Evolutionary conservation across 2,113 vertebrate genomes (phyloP), one percentile per base, ranked within the genome.

Genomic region (Electrona antarctica): DNA sequence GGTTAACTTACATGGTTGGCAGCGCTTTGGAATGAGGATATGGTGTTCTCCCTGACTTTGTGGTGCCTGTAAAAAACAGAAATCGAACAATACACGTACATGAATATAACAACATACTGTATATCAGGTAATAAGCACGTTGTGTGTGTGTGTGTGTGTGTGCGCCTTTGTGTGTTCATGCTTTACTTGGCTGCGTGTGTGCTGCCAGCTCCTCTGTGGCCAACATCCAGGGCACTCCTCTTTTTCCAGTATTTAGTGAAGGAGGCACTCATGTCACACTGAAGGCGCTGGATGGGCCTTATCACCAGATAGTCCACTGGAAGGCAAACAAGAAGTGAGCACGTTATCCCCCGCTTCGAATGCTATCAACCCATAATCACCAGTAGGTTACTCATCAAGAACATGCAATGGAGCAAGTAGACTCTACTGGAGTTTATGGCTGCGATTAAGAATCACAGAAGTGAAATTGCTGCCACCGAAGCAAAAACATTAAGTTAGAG

Each of bases 281-380:
- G 81, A 8, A 95, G 90, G 8, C 90, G 95, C 29, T 88, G 87
- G 63, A 99, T 95, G 0, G 98, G 98, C 76, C 94, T 95, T 72
- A 98, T 98, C 71, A 99, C 92, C 81, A 99, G 91, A 84, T 95
- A 99, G 81, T 98, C 97, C 91, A 98, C 98, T 99, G 59, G 49
- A 91, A 88, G 64, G 46, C 15, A 13, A 82, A 73, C 78, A 6
- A 41, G 3, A 41, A 3, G 33, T 41, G 33, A 41, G 5, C 33
- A 41, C 33, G 33, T 41, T 41, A 21, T 21, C 21, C 21, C 21
- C 21, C 21, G 21, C 21, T 21, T 21, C 2, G 21, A 21, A 21
- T 21, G 21, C 21, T 21, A 21, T 21, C 21, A 21, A 21, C 21
- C 21, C 21, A 21, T 21, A 21, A 21, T 21, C 21, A 21, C 21